Evolutionary conservation across 2,113 vertebrate species (phyloP), one percentile per base, ranked within the genome.

Genomic region (Otolemur garnettii): DNA sequence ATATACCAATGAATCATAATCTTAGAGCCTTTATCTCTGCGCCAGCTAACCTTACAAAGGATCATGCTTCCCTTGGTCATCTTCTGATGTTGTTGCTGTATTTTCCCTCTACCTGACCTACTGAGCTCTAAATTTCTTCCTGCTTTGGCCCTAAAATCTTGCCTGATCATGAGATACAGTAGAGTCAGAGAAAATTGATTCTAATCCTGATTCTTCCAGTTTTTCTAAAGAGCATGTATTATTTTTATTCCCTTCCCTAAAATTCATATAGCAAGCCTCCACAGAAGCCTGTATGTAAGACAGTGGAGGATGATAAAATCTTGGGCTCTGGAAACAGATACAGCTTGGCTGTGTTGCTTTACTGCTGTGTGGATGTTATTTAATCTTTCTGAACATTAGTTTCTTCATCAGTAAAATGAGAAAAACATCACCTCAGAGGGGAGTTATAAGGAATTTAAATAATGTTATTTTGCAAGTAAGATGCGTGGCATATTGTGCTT

Each of bases 391-490:
- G 74, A 96, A 72, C 38, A 59, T 96, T 53, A 92, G 38, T 91
- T 93, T 89, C 74, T 79, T 93, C 35, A 71, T 82, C 28, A 74
- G 59, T 90, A 94, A 92, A 95, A 79, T 87, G 81, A 93, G 69
- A 53, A 72, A 87, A 94, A 81, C 55, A 77, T 89, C 21, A 66
- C 2, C 26, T 64, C 12, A 92, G 71, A 86, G 30, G 30, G 38
- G 45, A 82, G 21, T 0, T 45, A 50, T 12, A 42, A 93, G 7
- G 19, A 87, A 94, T 79, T 89, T 91, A 81, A 75, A 80, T 72
- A 87, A 26, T 85, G 35, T 75, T 88, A 88, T 85, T 91, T 80
- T 96, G 13, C 21, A 66, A 81, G 42, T 77, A 93, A 85, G 62
- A n/a, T 92, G 14, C 1, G 24, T 79, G 69, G 5, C 28, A 74